A percentile compares a stretch with the other conserved stretches of the same genome.
These are phyloP conservation scores for Propithecus coquereli DNA, from an alignment of 2,113 vertebrate species.

Conservation along the genomic window DNA sequence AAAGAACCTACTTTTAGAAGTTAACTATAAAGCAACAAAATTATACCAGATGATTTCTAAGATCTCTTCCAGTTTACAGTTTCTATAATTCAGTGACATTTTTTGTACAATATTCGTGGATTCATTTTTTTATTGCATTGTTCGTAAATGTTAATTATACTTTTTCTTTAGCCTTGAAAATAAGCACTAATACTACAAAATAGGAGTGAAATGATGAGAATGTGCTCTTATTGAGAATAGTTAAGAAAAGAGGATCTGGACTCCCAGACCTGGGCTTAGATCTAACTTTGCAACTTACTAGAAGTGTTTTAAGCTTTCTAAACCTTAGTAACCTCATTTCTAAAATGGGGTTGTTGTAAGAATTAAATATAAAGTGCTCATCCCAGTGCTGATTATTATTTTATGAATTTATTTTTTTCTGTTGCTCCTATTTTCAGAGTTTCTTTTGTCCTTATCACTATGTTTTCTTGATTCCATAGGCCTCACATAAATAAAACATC, in stretches of 20 bases:
- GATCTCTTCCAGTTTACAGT: not conserved
- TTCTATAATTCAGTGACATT: not conserved
- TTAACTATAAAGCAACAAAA: not conserved
- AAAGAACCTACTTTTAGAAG: not conserved
- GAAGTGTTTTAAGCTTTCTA: not conserved
- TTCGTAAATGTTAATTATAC: not conserved
- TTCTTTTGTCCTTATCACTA: not conserved
- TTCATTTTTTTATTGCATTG: not conserved
- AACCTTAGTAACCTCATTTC: not conserved
- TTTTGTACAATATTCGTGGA: not conserved
- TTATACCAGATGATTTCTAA: not conserved
- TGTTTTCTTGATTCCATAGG: not conserved
- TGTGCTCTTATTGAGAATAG: not conserved
- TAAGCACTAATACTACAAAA: not conserved
- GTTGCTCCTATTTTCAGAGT: not conserved
- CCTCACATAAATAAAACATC: not conserved
- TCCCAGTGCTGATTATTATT: not conserved
- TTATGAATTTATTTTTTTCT: not conserved
- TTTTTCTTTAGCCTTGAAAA: not conserved
- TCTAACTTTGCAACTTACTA: not conserved
- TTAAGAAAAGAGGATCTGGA: not conserved
- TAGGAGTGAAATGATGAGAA: not conserved
- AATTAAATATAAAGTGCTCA: not conserved
- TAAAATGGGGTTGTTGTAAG: not conserved
- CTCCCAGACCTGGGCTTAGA: not conserved